A percentile compares a stretch with the other conserved stretches of the same genome.
Conservation (phyloP, 2,888 invertebrate genomes). For the Callyntrura guangdongensis region DNA sequence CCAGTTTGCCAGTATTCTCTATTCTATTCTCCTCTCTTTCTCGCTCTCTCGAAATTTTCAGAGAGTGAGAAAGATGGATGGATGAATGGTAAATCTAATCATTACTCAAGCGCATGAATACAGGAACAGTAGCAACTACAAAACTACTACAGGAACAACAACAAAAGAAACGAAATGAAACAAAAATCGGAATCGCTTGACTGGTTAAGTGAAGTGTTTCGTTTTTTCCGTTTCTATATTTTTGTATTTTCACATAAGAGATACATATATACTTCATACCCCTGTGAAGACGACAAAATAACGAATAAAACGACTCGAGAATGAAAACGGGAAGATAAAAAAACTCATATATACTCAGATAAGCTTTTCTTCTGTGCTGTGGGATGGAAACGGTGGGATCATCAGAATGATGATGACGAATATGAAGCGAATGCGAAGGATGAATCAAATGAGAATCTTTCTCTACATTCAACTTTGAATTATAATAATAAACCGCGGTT, state of each 20-base stretch:
- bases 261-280: not conserved
- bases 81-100: conserved; percentile 51
- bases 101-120: conserved; percentile 73
- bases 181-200: conserved; percentile 61
- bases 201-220: conserved; percentile 44
- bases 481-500: too few relatives aligned
- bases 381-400: conserved; percentile 24
- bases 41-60: not conserved
- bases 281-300: not conserved
- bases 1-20: too few relatives aligned
- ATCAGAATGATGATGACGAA: conserved; percentile 6
- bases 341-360: conserved; percentile 32
- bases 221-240: not conserved
- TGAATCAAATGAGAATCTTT: not conserved
- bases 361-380: conserved; percentile 1
- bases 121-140: not conserved
- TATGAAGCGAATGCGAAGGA: conserved; percentile 4
- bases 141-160: not conserved
- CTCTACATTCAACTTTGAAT: not conserved
- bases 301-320: not conserved
- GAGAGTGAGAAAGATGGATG: conserved; percentile 16
- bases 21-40: too few relatives aligned
- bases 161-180: conserved; percentile 45
- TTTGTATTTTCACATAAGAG: too few relatives aligned
- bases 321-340: conserved; percentile 8